Evolutionary conservation across 2,797 vertebrate species (phyloP).

Genomic region (Phrynocephalus guinanensis): DNA sequence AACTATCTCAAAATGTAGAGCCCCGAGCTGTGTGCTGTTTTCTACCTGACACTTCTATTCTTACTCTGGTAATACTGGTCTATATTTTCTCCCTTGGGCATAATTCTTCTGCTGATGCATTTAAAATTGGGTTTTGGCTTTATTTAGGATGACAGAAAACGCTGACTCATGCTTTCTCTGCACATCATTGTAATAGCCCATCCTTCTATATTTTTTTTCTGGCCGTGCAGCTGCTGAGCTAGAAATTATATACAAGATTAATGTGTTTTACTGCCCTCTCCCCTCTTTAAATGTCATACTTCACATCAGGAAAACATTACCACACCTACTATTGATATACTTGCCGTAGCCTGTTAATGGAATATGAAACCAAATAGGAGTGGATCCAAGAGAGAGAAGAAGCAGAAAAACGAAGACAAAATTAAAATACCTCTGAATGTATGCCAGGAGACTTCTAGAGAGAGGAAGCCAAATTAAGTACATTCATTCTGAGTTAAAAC

Average conservation of each 20-base stretch:
- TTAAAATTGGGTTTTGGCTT: constrained; percentile 18
- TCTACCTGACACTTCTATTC: background rate
- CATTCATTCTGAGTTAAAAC: too few species aligned
- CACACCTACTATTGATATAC: background rate
- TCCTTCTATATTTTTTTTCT: constrained; percentile 8
- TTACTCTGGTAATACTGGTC: background rate
- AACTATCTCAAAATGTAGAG: background rate
- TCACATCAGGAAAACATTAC: background rate
- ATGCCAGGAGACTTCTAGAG: too few species aligned
- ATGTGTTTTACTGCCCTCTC: background rate
- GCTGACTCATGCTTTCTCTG: constrained; percentile 21
- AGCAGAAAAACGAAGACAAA: too few species aligned
- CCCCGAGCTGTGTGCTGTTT: background rate
- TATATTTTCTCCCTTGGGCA: background rate
- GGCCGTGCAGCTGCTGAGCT: background rate
- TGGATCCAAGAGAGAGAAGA: too few species aligned
- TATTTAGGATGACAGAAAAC: background rate
- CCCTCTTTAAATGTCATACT: background rate
- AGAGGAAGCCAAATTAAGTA: too few species aligned
- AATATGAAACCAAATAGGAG: too few species aligned
- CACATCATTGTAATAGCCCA: background rate
- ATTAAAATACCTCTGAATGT: background rate
- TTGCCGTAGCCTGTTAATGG: too few species aligned
- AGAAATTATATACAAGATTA: constrained; percentile 8
- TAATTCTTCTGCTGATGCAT: constrained; percentile 29